Conservation (phyloP, 2,113 vertebrate species). For the Hassar affinis region DNA sequence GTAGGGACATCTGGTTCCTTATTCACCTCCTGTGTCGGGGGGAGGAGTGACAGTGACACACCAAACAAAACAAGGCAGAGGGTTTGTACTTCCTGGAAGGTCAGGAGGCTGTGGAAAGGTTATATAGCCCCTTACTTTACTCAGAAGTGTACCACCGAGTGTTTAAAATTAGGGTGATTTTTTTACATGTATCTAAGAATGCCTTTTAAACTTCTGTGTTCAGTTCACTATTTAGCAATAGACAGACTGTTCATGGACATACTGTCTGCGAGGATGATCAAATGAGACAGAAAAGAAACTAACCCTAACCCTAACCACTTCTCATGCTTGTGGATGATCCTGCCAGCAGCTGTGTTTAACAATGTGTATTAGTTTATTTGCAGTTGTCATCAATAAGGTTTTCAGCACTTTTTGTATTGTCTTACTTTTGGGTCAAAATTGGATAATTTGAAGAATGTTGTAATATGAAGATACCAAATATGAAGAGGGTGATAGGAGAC, state of each 20-base stretch:
- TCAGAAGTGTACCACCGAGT: not conserved
- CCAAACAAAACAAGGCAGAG: slow-evolving; percentile 46
- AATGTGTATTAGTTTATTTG: not conserved
- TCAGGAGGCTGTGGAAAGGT: slow-evolving; percentile 39
- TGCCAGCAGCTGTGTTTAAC: not conserved
- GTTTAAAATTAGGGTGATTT: not conserved
- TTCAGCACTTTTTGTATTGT: not conserved
- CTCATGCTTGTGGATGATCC: not conserved
- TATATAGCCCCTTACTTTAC: slow-evolving; percentile 34
- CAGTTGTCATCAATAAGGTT: not conserved
- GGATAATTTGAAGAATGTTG: no score
- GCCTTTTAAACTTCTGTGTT: not conserved
- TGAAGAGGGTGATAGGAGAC: not conserved
- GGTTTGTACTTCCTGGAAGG: slow-evolving; percentile 43
- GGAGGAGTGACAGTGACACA: slow-evolving; percentile 46
- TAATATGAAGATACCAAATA: no score
- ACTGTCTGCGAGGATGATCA: not conserved
- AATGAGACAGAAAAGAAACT: not conserved
- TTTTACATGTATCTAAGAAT: not conserved
- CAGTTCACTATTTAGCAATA: not conserved
- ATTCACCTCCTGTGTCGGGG: slow-evolving; percentile 48
- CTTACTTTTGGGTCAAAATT: not conserved
- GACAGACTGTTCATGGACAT: not conserved
- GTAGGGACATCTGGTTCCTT: slow-evolving; percentile 57
- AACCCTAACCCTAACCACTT: not conserved